Base-by-base conservation (phyloP, 2,888 invertebrate genomes). In the Mythimna albipuncta region DNA sequence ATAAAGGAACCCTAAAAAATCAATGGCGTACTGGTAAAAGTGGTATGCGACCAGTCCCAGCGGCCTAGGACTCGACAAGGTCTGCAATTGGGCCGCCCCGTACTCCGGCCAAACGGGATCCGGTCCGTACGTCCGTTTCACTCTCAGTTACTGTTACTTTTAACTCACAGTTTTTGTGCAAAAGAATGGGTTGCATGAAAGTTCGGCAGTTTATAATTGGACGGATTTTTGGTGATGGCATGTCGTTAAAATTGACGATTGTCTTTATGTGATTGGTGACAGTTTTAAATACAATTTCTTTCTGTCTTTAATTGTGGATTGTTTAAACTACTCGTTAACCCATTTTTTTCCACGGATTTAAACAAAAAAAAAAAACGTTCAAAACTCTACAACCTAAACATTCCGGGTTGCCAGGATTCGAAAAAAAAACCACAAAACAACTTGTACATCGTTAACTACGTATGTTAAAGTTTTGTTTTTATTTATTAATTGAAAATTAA, bases 111-210 rank as follows among this genome's bases (percentile, higher is more conserved):
- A 69, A 82, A 83, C 77, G 76, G 86, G 82, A 79, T 70, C 74
- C 74, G 54, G 54, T 54, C 81, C 85, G 87, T 87, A 69, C 21
- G 47, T 52, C 81, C 85, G 87, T 87, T 91, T 91, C 91, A 90
- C 90, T 91, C 89, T 90, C 89, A 6, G 19, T 80, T 75, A 79
- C 75, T 74, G 81, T 83, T 83, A 85, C 88, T 88, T 86, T 87
- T 85, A 81, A 87, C 72, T 71, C 71, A 65, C 70, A 67, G 54
- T 70, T 73, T 85, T 82, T 79, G 55, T 62, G 59, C 55, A 52
- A 38, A 26, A 64, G 73, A 38, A 68, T 55, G 67, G 54, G 26
- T 54, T 21, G 54, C 62, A 63, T 59, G 82, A 82, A 84, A 79
- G 69, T 72, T 78, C 58, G 69, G 26, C 32, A 21, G 61, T 9